Evolutionary conservation across 2,113 vertebrate species (phyloP).

Genomic region (Amia ocellicauda): DNA sequence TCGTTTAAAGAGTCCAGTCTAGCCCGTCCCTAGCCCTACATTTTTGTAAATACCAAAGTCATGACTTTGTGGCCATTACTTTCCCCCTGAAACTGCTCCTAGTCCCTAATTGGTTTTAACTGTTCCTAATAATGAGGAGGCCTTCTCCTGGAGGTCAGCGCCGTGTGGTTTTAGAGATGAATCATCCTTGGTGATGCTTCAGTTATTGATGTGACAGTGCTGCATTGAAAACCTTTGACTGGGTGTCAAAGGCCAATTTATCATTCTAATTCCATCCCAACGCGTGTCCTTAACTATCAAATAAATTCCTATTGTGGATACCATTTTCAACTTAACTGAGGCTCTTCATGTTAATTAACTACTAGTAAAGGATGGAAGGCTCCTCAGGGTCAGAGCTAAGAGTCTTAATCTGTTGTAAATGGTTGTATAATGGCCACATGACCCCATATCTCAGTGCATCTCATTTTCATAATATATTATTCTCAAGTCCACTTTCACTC

Average conservation of each 20-base stretch:
- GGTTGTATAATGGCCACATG: conserved; percentile 55
- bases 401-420: conserved; percentile 58
- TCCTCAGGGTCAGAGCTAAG: conserved; percentile 52
- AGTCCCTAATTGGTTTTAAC: conserved; percentile 67
- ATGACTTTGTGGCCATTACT: conserved; percentile 46
- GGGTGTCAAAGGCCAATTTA: conserved; percentile 68
- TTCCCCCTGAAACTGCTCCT: conserved; percentile 39
- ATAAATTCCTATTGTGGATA: conserved; percentile 53
- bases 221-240: conserved; percentile 73
- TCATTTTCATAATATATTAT: conserved; percentile 60
- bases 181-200: conserved; percentile 38
- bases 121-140: conserved; percentile 63
- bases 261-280: conserved; percentile 66
- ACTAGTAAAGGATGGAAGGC: conserved; percentile 55
- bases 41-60: neutral
- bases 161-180: conserved; percentile 40
- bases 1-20: too few species aligned
- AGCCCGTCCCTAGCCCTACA: too few species aligned
- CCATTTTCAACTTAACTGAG: conserved; percentile 42
- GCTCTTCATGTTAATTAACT: conserved; percentile 63
- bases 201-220: conserved; percentile 72
- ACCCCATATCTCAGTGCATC: conserved; percentile 32
- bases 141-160: conserved; percentile 55
- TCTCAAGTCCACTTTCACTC: conserved; percentile 41
- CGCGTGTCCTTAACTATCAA: conserved; percentile 49